These are phyloP conservation scores for Drosophila mimetica DNA, from an alignment of 2,888 invertebrate species.

Conservation along the genomic window DNA sequence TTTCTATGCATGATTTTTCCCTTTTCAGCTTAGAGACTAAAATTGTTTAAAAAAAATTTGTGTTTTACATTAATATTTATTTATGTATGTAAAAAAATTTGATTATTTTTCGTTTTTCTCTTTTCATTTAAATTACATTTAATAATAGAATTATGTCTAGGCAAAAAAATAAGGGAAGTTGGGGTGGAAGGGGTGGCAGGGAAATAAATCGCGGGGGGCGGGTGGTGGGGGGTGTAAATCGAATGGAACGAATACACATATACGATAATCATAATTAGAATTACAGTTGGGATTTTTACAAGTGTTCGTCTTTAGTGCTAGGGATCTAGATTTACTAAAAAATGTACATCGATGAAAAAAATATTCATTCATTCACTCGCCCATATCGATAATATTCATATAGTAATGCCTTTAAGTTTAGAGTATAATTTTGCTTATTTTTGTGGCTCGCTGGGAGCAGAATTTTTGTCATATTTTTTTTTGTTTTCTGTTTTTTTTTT, in stretches of 20 bases:
- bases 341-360: constrained; percentile 73
- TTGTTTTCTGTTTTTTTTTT: constrained; percentile 12
- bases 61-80: constrained; percentile 73
- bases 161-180: constrained; percentile 56
- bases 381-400: constrained; percentile 30
- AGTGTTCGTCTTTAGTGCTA: constrained; percentile 69
- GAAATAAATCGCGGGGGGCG: constrained; percentile 20
- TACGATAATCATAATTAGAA: constrained; percentile 36
- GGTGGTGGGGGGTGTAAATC: no score
- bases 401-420: constrained; percentile 47
- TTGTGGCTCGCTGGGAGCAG: constrained; percentile 45
- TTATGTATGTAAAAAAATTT: constrained; percentile 76
- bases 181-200: constrained; percentile 29
- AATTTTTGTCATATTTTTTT: constrained; percentile 44
- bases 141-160: constrained; percentile 69
- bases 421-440: constrained; percentile 58
- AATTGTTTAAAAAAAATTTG: constrained; percentile 64
- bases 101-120: constrained; percentile 62
- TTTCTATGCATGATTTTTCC: constrained; percentile 26
- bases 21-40: constrained; percentile 46
- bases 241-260: constrained; percentile 3
- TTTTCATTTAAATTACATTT: constrained; percentile 66
- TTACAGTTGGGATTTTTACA: constrained; percentile 56
- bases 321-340: constrained; percentile 63
- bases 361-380: constrained; percentile 53